Conservation (phyloP, 2,113 vertebrate species). For the Raja brachyura region DNA sequence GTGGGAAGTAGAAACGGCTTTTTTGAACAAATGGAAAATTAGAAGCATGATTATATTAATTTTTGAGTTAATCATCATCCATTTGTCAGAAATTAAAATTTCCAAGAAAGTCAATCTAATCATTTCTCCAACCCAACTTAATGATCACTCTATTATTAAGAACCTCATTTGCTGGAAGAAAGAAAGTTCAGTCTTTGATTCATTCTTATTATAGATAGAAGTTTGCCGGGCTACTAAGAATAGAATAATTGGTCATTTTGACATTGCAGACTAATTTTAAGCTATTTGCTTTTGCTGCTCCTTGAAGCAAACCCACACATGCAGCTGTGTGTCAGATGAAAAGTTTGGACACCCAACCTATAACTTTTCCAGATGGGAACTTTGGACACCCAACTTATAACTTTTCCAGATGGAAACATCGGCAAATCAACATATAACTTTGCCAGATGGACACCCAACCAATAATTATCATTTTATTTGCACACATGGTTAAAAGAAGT, state of each 20-base stretch:
- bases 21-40: neutral
- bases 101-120: neutral
- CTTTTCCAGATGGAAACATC: too few species aligned
- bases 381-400: neutral
- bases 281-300: neutral
- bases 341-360: neutral
- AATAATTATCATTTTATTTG: neutral
- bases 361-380: too few species aligned
- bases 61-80: neutral
- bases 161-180: neutral
- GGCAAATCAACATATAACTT: too few species aligned
- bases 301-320: neutral
- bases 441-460: neutral
- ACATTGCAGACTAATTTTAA: neutral
- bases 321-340: neutral
- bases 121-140: conserved; percentile 12
- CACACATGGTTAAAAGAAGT: neutral
- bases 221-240: neutral
- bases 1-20: neutral
- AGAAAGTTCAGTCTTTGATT: neutral
- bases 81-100: conserved; percentile 1
- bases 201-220: neutral
- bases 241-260: neutral
- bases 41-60: neutral
- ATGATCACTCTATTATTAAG: conserved; percentile 14